Conservation (phyloP, 2,113 vertebrate species). For the Apodemus speciosus region DNA sequence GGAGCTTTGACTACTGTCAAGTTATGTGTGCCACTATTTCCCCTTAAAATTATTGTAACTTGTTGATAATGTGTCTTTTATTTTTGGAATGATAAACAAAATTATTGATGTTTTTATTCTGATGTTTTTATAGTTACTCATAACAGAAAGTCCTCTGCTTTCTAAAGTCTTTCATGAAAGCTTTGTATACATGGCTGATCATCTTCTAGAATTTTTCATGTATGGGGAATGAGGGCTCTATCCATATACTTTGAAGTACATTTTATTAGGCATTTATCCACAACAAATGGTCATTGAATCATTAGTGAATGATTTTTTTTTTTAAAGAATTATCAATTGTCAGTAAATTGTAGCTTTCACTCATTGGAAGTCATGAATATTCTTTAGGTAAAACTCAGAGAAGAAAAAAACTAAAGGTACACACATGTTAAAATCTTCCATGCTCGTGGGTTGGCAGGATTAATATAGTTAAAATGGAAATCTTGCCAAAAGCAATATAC, state of each 20-base stretch:
- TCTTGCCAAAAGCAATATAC: too few relatives aligned
- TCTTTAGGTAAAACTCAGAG: too few relatives aligned
- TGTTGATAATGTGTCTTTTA: neutral
- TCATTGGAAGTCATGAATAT: too few relatives aligned
- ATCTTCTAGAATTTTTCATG: neutral
- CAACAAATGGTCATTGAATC: too few relatives aligned
- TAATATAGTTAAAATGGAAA: too few relatives aligned
- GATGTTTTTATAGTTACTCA: constrained; percentile 7
- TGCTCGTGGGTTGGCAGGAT: too few relatives aligned
- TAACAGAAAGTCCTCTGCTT: neutral
- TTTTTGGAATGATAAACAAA: neutral
- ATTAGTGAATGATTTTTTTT: too few relatives aligned
- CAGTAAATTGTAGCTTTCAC: too few relatives aligned
- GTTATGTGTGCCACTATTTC: neutral
- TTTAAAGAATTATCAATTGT: too few relatives aligned
- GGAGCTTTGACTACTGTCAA: neutral
- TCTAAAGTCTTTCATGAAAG: constrained; percentile 8
- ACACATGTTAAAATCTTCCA: too few relatives aligned
- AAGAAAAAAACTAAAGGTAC: too few relatives aligned
- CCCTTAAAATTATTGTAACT: neutral
- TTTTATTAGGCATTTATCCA: too few relatives aligned
- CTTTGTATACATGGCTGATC: neutral
- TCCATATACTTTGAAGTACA: neutral
- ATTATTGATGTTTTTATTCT: neutral
- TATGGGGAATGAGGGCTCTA: neutral